These are phyloP conservation scores for Macroramphosus scolopax DNA, from an alignment of 2,797 vertebrate genomes.

Conservation along the genomic window DNA sequence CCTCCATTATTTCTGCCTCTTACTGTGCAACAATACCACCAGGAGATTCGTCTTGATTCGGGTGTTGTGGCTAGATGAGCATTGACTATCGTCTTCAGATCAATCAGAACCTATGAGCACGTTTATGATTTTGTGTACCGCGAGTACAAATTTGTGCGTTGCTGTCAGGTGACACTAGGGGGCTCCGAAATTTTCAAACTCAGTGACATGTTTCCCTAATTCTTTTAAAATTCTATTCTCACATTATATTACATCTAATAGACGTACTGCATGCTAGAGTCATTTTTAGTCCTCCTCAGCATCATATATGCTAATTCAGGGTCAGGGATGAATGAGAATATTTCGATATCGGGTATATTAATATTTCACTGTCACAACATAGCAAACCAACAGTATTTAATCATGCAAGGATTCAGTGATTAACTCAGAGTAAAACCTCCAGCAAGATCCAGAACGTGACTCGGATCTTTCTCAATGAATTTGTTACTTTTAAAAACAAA, in stretches of 20 bases:
- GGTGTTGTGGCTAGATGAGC: conserved; percentile 14
- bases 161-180: no score
- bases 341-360: conserved; percentile 41
- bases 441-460: conserved; percentile 13
- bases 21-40: conserved; percentile 8
- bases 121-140: no score
- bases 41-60: conserved; percentile 32
- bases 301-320: conserved; percentile 34
- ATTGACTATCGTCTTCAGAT: neutral
- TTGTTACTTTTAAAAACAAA: conserved; percentile 42
- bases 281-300: no score
- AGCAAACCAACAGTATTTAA: conserved; percentile 40
- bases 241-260: no score
- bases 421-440: conserved; percentile 32
- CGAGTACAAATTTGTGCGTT: conserved; percentile 23
- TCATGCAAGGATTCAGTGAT: conserved; percentile 30
- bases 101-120: no score
- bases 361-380: conserved; percentile 32
- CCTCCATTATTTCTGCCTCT: conserved; percentile 48
- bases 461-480: conserved; percentile 42
- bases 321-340: conserved; percentile 49
- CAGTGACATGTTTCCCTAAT: neutral
- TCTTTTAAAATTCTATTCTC: neutral
- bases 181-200: neutral
- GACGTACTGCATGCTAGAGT: no score